Evolutionary conservation across 2,797 vertebrate genomes (phyloP).

Genomic region (Bovichtus diacanthus): DNA sequence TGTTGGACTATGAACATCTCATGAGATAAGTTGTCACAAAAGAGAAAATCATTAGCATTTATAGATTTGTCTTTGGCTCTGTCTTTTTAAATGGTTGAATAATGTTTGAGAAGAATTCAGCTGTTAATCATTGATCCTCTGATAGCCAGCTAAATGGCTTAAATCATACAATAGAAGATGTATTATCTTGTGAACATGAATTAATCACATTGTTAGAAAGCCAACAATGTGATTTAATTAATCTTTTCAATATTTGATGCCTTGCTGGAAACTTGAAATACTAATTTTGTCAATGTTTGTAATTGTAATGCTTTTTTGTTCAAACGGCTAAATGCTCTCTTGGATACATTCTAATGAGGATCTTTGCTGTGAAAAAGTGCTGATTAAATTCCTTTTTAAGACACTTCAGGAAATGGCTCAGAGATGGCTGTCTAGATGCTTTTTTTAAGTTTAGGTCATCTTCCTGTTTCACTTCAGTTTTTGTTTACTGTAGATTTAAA

Average conservation of each 20-base stretch:
- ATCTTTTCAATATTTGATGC: background rate
- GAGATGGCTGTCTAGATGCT: slow-evolving; percentile 27
- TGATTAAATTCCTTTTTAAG: slow-evolving; percentile 52
- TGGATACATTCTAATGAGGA: background rate
- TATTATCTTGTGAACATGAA: too few species aligned
- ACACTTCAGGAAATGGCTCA: slow-evolving; percentile 40
- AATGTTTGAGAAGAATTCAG: background rate
- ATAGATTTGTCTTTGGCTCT: background rate
- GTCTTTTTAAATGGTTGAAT: background rate
- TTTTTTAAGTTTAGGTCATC: background rate
- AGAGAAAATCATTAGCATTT: background rate
- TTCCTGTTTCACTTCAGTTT: slow-evolving; percentile 63
- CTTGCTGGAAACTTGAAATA: background rate
- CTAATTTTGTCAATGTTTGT: background rate
- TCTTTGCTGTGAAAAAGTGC: slow-evolving; percentile 24
- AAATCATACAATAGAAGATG: background rate
- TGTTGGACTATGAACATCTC: slow-evolving; percentile 34
- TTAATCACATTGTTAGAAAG: too few species aligned
- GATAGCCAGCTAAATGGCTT: background rate
- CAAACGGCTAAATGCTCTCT: background rate
- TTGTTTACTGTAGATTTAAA: background rate
- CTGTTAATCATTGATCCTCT: background rate
- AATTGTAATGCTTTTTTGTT: background rate
- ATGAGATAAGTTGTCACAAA: slow-evolving; percentile 1
- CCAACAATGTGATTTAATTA: too few species aligned